Conservation (phyloP, 2,113 vertebrate genomes). For the Peucedramus taeniatus region DNA sequence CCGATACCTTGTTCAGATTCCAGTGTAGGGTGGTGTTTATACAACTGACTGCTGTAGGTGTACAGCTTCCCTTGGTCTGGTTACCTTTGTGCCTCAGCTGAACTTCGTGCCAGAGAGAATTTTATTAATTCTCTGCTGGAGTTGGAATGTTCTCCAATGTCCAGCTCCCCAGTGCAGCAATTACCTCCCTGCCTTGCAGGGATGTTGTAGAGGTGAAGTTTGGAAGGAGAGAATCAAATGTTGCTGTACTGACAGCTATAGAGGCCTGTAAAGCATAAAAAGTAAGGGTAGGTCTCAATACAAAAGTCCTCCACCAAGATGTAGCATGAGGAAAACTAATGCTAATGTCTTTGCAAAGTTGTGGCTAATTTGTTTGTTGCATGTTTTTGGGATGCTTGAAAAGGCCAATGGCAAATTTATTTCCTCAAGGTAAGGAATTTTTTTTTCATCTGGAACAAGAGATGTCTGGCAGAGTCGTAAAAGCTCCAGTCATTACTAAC, state of each 20-base stretch:
- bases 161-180: not conserved
- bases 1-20: not conserved
- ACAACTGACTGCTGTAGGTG: not conserved
- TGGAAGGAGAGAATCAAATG: not conserved
- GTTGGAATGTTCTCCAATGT: not conserved
- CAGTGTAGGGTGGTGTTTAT: not conserved
- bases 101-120: not conserved
- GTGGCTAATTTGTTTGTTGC: not conserved
- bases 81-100: not conserved
- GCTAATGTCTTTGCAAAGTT: not conserved
- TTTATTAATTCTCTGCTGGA: not conserved
- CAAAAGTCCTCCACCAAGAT: fast-evolving
- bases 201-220: not conserved
- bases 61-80: not conserved
- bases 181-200: not conserved
- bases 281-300: not conserved
- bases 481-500: not conserved
- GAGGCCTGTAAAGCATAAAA: not conserved
- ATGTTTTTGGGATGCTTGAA: not conserved
- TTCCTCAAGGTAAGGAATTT: not conserved
- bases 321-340: not conserved
- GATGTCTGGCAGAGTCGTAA: not conserved
- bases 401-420: not conserved
- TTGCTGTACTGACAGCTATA: not conserved
- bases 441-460: not conserved